Evolutionary conservation across 2,888 invertebrate genomes (phyloP), one percentile per base, ranked within the genome.

Genomic region (Sminthurinus aureus): DNA sequence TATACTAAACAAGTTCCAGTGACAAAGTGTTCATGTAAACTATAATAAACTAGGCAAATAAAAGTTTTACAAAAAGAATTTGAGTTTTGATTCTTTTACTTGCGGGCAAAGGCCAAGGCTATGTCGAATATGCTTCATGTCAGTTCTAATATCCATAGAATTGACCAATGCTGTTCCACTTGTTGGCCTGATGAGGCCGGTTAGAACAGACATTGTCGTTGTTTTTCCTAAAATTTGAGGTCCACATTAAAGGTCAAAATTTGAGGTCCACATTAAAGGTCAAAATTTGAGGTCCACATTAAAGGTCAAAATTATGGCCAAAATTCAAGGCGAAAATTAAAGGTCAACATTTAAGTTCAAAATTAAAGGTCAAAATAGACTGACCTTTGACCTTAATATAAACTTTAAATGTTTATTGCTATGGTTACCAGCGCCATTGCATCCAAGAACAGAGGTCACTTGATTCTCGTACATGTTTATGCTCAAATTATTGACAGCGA

Each of bases 351-450:
- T 9, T 22, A 71, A 22, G 13, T 9, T 12, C n/a, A 9, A 67
- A 13, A 67, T 58, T 67, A 13, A 13, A 8, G 58, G 11, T 58
- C 15, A 12, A 58, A 12, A 58, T 58, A n/a, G n/a, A n/a, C n/a
- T n/a, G n/a, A n/a, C n/a, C n/a, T n/a, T n/a, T n/a, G n/a, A n/a
- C n/a, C n/a, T n/a, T n/a, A n/a, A n/a, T n/a, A n/a, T n/a, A n/a
- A n/a, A n/a, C n/a, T n/a, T n/a, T n/a, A n/a, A n/a, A n/a, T n/a
- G n/a, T n/a, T n/a, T n/a, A n/a, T n/a, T n/a, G n/a, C n/a, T n/a
- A n/a, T n/a, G n/a, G n/a, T n/a, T n/a, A 98, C 98, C 0, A 98
- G 91, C n/a, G 97, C 91, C 0, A 95, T 95, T 0, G 96, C n/a
- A n/a, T n/a, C n/a, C n/a, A n/a, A n/a, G n/a, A n/a, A n/a, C n/a